Percentiles rank a stretch among this genome's conserved stretches.
Evolutionary conservation across 2,797 vertebrate genomes (phyloP).

Genomic region (Megalops cyprinoides): DNA sequence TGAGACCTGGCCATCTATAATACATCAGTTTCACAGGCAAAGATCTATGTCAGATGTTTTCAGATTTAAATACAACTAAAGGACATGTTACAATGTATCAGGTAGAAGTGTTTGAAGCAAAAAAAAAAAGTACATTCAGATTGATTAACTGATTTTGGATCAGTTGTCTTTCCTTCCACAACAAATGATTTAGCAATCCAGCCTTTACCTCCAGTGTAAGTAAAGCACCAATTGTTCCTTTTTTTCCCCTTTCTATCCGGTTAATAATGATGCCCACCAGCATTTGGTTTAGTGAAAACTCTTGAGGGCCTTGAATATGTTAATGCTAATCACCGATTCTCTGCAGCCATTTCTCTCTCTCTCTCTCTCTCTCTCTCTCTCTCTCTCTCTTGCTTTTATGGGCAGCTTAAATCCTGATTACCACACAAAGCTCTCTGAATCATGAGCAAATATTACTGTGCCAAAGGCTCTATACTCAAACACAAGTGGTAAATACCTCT

Average conservation of each 20-base stretch:
- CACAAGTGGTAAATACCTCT: background rate
- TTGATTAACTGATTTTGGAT: background rate
- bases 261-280: background rate
- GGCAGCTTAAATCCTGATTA: background rate
- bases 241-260: background rate
- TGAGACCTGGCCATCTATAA: background rate
- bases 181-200: background rate
- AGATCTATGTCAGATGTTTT: background rate
- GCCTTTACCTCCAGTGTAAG: background rate
- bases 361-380: too few species aligned
- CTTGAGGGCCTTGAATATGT: background rate
- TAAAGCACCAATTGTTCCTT: background rate
- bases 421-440: background rate
- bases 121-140: background rate
- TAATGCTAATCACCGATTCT: background rate
- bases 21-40: background rate
- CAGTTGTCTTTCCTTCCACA: background rate
- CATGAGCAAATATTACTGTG: background rate
- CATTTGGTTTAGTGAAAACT: background rate
- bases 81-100: background rate
- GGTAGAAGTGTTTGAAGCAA: background rate
- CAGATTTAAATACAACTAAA: background rate
- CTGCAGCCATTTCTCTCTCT: background rate
- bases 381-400: background rate
- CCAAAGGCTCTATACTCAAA: background rate